Base-by-base conservation (phyloP, 1,140 invertebrate species). In the Calliphora vicina region DNA sequence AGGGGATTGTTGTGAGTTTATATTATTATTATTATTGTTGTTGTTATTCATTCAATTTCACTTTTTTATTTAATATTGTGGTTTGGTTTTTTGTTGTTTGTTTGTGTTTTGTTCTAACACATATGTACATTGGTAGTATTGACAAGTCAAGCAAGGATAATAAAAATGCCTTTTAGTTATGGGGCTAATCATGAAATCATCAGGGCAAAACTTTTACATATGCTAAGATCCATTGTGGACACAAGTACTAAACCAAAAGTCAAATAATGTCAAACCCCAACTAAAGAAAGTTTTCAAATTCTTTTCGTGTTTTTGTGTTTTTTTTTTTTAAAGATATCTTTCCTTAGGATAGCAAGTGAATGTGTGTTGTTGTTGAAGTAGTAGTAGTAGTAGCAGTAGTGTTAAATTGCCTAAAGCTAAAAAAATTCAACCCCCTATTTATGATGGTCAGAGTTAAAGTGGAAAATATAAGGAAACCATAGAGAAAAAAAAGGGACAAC, bases 171-270 rank as follows among this genome's bases (percentile, higher is more conserved):
- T 43, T 43, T n/a, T 15, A 78, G 74, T 45, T 78, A 78, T 78
- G 74, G 74, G 35, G 74, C 74, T 43, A 78, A 78, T 78, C 35
- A 45, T 78, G 74, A 43, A 43, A 78, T 78, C 74, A 78, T 23
- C 35, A 43, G 8, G 74, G 42, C 74, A 78, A 78, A 78, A 78
- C 74, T 78, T 78, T 78, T 78, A 23, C 74, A 78, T 78, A 78
- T 78, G 74, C 43, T 78, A 23, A 23, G 74, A 17, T 42, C 9
- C n/a, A 29, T 76, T 78, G 35, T 78, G 74, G 35, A 78, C 74
- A 78, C 35, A 78, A 78, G 74, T 78, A 45, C 35, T 78, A 78
- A 78, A 78, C 74, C 74, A 43, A 78, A 78, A 78, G 35, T 78
- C 74, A 78, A 78, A 78, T 35, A 78, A 43, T 43, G 29, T 12